These are phyloP conservation scores for Catharus bicknelli DNA, from an alignment of 2,113 vertebrate genomes.

Conservation along the genomic window DNA sequence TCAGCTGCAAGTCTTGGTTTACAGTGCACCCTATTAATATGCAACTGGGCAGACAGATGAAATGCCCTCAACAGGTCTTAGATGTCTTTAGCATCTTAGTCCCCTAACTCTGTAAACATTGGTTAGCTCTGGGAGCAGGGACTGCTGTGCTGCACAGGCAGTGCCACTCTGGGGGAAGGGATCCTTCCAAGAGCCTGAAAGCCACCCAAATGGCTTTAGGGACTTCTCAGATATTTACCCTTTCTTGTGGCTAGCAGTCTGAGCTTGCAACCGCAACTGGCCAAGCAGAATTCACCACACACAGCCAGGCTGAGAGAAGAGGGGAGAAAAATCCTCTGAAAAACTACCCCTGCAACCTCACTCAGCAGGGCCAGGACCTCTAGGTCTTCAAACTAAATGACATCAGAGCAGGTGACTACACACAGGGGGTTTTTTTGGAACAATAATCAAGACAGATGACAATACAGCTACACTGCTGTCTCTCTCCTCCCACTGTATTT, in stretches of 20 bases:
- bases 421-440: not conserved
- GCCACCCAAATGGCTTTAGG: not conserved
- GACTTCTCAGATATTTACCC: not conserved
- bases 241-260: not conserved
- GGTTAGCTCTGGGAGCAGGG: conserved; percentile 4
- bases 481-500: conserved; percentile 64
- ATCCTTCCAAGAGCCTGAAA: not conserved
- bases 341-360: not conserved
- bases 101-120: conserved; percentile 47
- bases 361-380: not conserved
- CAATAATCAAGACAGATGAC: conserved; percentile 51
- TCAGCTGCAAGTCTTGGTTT: conserved; percentile 54
- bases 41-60: conserved; percentile 57
- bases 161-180: not conserved
- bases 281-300: not conserved
- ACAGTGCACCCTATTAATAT: conserved; percentile 61
- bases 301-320: not conserved
- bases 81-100: conserved; percentile 62
- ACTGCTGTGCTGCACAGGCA: not conserved
- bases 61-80: conserved; percentile 59
- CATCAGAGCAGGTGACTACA: conserved; percentile 43
- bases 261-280: not conserved
- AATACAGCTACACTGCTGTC: conserved; percentile 49
- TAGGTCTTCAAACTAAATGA: not conserved
- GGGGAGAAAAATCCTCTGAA: not conserved